Conservation (phyloP, 2,113 vertebrate genomes). For the Mirza zaza region DNA sequence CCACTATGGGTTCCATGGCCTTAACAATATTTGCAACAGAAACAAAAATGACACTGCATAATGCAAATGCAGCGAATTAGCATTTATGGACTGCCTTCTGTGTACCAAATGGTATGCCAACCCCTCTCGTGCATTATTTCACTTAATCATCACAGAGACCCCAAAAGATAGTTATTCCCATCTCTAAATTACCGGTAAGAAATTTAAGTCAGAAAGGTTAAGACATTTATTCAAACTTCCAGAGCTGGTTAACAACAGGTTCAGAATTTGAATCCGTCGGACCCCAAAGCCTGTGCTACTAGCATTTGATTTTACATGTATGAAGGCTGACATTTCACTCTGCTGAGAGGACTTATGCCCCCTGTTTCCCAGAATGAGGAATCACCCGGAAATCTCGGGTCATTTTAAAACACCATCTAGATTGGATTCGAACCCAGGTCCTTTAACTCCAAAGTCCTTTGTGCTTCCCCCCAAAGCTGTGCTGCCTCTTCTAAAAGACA, state of each 20-base stretch:
- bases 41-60: neutral
- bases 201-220: neutral
- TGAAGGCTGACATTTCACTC: neutral
- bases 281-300: neutral
- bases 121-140: neutral
- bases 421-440: neutral
- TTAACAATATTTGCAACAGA: neutral
- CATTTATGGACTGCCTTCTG: neutral
- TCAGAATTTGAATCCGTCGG: neutral
- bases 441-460: neutral
- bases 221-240: neutral
- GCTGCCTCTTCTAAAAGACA: neutral
- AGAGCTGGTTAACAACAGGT: neutral
- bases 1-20: neutral
- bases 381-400: neutral
- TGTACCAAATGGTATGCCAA: neutral
- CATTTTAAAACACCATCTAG: neutral
- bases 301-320: neutral
- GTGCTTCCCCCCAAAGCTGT: neutral
- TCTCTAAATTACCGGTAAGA: neutral
- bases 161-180: neutral
- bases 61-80: neutral
- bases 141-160: neutral
- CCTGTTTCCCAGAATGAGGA: neutral
- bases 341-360: neutral